Evolutionary conservation across 2,888 invertebrate genomes (phyloP), one percentile per base, ranked within the genome.

Genomic region (Brenthis hecate): DNA sequence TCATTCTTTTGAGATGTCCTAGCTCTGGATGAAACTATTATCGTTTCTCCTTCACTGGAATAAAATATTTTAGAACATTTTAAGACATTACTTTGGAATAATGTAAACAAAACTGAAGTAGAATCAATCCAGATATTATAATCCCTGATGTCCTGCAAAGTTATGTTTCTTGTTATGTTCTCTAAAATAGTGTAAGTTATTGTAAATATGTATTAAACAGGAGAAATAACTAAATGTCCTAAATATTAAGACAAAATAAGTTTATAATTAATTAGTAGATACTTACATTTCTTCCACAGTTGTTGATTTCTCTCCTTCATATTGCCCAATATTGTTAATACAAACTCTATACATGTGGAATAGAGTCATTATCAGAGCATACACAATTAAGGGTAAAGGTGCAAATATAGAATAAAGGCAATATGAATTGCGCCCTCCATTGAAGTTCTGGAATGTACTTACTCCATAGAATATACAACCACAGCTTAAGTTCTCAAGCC

Each of bases 311-410:
- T 92, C 89, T 77, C 91, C 88, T 66, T 92, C 93, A 85, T 92
- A 93, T 75, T 94, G 86, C 6, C 94, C 94, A 70, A 90, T 81
- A 78, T 91, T 93, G 76, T 93, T 94, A 70, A 95, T 94, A 76
- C 94, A 95, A 23, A 95, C 95, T 81, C 96, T 91, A 81, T 95
- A 95, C 78, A 95, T 95, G 82, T 96, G 96, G 78, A 95, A 96
- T 69, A 94, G 87, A 4, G 94, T 93, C 88, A 96, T 93, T n/a
- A 94, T 91, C 8, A 95, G 79, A 23, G 94, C 93, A 79, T 95
- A 94, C n/a, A 94, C 85, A 47, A 96, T 84, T 47, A 95, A 93
- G 14, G 95, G 89, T 13, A 96, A 75, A 1, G 95, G 94, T 3
- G 95, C 96, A 77, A 95, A 95, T 65, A 95, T 94, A n/a, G 95